Percentiles rank a stretch among this genome's conserved stretches.
Conservation (phyloP, 2,888 invertebrate genomes). For the Catocala nupta region DNA sequence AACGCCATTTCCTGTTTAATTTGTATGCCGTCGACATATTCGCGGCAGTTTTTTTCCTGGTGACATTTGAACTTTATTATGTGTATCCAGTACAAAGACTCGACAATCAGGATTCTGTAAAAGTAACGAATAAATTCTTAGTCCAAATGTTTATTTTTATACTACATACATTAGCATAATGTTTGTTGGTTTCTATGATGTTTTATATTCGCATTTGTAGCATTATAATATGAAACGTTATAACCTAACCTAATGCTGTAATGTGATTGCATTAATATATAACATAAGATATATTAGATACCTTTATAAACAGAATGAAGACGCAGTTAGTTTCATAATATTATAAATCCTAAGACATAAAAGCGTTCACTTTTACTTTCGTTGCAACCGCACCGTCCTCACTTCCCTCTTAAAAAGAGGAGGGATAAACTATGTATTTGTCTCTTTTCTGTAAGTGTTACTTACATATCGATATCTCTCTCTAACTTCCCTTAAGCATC, state of each 20-base stretch:
- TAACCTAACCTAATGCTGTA: not conserved
- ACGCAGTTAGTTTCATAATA: constrained; percentile 65
- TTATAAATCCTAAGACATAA: constrained; percentile 66
- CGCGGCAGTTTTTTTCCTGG: constrained; percentile 2
- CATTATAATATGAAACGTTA: not conserved
- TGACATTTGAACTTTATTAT: constrained; percentile 13
- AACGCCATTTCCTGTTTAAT: constrained; percentile 6
- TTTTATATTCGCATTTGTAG: not conserved
- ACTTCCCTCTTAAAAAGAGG: constrained; percentile 71
- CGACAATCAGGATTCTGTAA: constrained; percentile 6
- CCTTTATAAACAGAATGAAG: constrained; percentile 34
- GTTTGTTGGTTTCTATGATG: not conserved
- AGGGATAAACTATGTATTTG: constrained; percentile 56
- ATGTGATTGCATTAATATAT: not conserved
- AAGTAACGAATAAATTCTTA: constrained; percentile 3
- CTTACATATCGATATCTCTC: constrained; percentile 51
- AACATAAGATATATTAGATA: constrained; percentile 29
- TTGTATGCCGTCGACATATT: constrained; percentile 2
- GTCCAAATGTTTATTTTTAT: constrained; percentile 10
- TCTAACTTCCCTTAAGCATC: constrained; percentile 64
- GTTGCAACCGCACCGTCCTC: constrained; percentile 68
- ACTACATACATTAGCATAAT: constrained; percentile 2
- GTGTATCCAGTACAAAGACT: constrained; percentile 10
- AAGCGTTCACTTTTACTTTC: constrained; percentile 83
- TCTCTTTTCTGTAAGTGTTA: constrained; percentile 59